A percentile compares a stretch with the other conserved stretches of the same genome.
phyloP scores from a whole-genome alignment of 2,888 invertebrate genomes.

The Brachynemurus nebulosus region DNA sequence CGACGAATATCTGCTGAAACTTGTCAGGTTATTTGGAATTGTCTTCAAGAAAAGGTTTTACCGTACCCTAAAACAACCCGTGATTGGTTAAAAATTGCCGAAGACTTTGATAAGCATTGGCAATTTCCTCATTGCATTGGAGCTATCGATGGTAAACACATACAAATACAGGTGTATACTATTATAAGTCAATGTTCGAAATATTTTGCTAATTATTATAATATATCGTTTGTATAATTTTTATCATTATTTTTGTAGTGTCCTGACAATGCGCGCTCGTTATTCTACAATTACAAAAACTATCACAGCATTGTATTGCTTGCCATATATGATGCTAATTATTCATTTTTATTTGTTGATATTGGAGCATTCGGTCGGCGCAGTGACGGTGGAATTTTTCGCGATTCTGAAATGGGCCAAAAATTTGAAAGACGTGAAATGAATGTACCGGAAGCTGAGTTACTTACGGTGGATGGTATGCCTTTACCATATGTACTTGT shows the following conservation, averaged over 20 bases:
- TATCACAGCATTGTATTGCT: constrained; percentile 16
- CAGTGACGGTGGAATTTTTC: constrained; percentile 1
- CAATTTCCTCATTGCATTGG: constrained; percentile 1
- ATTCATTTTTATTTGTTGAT: not conserved
- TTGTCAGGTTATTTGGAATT: not conserved
- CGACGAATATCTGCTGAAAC: not conserved
- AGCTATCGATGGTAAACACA: constrained; percentile 5
- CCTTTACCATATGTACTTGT: constrained; percentile 14
- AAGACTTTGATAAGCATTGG: not conserved
- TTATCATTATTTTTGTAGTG: constrained; percentile 9
- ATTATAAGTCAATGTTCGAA: not conserved
- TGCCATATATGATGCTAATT: constrained; percentile 9
- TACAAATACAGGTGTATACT: not conserved
- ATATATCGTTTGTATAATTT: not conserved
- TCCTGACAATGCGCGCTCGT: constrained; percentile 14
- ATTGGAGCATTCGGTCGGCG: not conserved
- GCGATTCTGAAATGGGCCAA: not conserved
- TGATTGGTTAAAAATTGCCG: constrained; percentile 1
- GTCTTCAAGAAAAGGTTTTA: not conserved
- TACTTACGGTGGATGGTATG: not conserved
- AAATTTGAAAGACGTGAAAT: not conserved
- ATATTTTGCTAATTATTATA: not conserved
- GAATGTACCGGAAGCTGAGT: not conserved
- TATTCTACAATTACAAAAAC: constrained; percentile 16
- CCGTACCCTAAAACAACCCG: not conserved